Evolutionary conservation across 2,888 invertebrate species (phyloP), one percentile per base, ranked within the genome.

Genomic region (Rhingia rostrata): DNA sequence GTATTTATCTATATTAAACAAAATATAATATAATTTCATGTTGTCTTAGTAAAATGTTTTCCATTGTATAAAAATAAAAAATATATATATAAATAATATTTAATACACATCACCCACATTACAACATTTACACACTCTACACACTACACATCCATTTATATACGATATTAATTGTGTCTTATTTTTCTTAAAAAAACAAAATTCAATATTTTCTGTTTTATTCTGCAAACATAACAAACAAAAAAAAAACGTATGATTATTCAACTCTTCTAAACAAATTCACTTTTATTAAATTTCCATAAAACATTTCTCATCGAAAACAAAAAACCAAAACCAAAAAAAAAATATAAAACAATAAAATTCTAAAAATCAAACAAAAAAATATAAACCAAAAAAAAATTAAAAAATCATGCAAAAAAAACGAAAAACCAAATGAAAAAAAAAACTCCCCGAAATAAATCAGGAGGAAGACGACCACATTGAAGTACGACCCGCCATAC

Each of bases 391-490:
- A 53, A 72, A 75, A 49, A 56, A 63, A 58, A 69, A 64, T 58
- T 43, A 78, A 70, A 56, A 47, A 67, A 33, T 64, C 53, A 75
- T 43, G 45, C 67, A 81, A 63, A 66, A 72, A 67, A 70, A 74
- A 70, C 61, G 73, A 70, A 84, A 87, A 88, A 88, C 87, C 86
- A 88, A 87, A 87, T 87, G 83, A 86, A 87, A 86, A 75, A 84
- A 86, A 87, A 86, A 75, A 84, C 74, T 74, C 75, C 82, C 73
- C 66, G 73, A 67, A 87, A 87, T 87, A 83, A 87, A 87, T 90
- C 93, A 95, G 95, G 95, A 96, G 96, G 94, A 97, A 96, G 94
- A 96, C 96, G 91, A 96, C 96, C 88, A 94, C 96, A 92, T 95
- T 96, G 92, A 97, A 96, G 92, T 97, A 96, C 92, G 97, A 97